Percentiles rank a stretch among this genome's conserved stretches.
phyloP scores from a whole-genome alignment of 2,113 vertebrate genomes.

The Puntigrus tetrazona region DNA sequence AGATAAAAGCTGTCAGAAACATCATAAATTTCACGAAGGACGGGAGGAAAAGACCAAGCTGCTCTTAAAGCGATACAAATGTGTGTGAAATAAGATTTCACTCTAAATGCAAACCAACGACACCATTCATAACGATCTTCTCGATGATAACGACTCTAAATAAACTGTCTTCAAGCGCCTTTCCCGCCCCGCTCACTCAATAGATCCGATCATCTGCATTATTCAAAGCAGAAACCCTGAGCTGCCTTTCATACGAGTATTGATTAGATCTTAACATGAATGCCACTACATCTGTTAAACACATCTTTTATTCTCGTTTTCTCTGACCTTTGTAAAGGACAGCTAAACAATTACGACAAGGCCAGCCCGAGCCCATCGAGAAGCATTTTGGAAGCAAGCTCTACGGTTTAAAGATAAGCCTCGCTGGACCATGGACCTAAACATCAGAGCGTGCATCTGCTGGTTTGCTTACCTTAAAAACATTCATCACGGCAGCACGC shows the following conservation, averaged over 20 bases:
- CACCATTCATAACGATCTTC: background rate
- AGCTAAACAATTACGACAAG: constrained; percentile 1
- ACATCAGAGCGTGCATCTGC: constrained; percentile 5
- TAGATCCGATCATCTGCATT: constrained; percentile 38
- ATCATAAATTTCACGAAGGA: background rate
- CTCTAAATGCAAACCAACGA: background rate
- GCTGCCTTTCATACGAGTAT: constrained; percentile 20
- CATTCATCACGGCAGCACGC: background rate
- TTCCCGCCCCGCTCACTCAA: constrained; percentile 12
- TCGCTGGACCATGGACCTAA: constrained; percentile 3
- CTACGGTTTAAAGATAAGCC: background rate
- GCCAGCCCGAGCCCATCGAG: constrained; percentile 7
- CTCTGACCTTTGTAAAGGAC: constrained; percentile 7
- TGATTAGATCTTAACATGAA: constrained; percentile 31
- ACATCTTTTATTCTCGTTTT: constrained; percentile 8
- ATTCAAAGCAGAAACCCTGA: constrained; percentile 31
- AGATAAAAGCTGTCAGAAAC: background rate
- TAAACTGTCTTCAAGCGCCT: background rate
- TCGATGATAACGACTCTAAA: background rate
- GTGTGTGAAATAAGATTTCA: constrained; percentile 3
- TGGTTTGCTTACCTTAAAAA: background rate
- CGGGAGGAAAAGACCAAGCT: background rate
- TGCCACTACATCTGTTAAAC: constrained; percentile 32
- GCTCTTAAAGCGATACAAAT: background rate
- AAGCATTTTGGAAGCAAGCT: background rate